Percentiles rank a stretch among this genome's conserved stretches.
Evolutionary conservation across 2,113 vertebrate genomes (phyloP).

Genomic region (Struthio camelus): DNA sequence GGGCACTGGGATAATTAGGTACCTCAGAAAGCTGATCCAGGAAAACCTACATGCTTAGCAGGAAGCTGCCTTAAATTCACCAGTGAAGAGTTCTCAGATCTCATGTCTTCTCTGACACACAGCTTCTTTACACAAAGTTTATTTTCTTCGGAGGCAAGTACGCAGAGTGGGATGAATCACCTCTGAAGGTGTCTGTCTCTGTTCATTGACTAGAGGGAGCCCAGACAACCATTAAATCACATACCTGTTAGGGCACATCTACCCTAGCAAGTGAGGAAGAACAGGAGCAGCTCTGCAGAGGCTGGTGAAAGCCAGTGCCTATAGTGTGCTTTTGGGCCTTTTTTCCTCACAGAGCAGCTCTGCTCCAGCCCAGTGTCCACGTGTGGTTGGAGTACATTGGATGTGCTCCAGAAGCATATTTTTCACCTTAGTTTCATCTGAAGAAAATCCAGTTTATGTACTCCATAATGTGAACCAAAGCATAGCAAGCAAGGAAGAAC

Average conservation of each 20-base stretch:
- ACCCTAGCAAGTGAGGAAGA: background rate
- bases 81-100: background rate
- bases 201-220: background rate
- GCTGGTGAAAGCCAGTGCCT: background rate
- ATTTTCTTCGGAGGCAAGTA: background rate
- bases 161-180: background rate
- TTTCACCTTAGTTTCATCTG: background rate
- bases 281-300: accelerated
- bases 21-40: background rate
- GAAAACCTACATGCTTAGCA: background rate
- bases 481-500: background rate
- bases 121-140: background rate
- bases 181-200: background rate
- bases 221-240: background rate
- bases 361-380: accelerated
- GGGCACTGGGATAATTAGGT: background rate
- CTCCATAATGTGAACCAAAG: background rate
- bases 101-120: background rate
- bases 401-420: background rate
- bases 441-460: accelerated
- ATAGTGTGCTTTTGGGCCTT: accelerated
- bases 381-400: background rate
- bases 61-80: background rate
- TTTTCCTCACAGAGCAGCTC: background rate
- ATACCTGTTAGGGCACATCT: background rate